Evolutionary conservation across 2,113 vertebrate genomes (phyloP).

Genomic region (Chaenogobius annularis): DNA sequence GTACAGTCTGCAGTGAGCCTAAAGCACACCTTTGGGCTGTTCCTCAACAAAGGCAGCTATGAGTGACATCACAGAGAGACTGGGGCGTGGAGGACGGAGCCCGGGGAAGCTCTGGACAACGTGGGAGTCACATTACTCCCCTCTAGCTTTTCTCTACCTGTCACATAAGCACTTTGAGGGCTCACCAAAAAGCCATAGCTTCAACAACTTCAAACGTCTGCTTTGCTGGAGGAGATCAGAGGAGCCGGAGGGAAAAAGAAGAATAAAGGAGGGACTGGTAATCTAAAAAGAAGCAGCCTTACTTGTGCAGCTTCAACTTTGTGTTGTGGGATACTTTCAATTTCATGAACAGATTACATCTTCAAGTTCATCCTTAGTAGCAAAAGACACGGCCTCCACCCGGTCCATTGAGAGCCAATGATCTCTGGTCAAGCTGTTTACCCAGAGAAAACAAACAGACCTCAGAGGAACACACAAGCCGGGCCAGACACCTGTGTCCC

Average conservation of each 20-base stretch:
- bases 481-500: conserved; percentile 68
- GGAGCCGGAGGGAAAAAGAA: conserved; percentile 44
- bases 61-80: conserved; percentile 45
- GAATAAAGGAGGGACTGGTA: conserved; percentile 30
- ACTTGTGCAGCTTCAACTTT: conserved; percentile 33
- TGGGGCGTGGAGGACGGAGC: conserved; percentile 42
- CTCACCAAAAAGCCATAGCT: conserved; percentile 52
- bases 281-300: conserved; percentile 38
- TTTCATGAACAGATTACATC: conserved; percentile 46
- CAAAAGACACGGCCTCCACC: conserved; percentile 5
- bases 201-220: conserved; percentile 65
- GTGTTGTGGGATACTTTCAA: conserved; percentile 37
- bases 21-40: conserved; percentile 57
- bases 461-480: conserved; percentile 46
- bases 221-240: conserved; percentile 58
- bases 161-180: conserved; percentile 68
- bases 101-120: conserved; percentile 39
- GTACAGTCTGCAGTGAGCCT: conserved; percentile 20
- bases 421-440: conserved; percentile 51
- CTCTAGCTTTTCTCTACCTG: conserved; percentile 60
- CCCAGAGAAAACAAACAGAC: conserved; percentile 65
- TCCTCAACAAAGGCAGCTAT: conserved; percentile 50
- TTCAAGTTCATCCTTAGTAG: conserved; percentile 32
- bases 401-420: conserved; percentile 48
- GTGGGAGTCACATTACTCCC: conserved; percentile 61